These are phyloP conservation scores for Gymnopithys bicolor DNA, from an alignment of 2,797 vertebrate species.

Conservation along the genomic window DNA sequence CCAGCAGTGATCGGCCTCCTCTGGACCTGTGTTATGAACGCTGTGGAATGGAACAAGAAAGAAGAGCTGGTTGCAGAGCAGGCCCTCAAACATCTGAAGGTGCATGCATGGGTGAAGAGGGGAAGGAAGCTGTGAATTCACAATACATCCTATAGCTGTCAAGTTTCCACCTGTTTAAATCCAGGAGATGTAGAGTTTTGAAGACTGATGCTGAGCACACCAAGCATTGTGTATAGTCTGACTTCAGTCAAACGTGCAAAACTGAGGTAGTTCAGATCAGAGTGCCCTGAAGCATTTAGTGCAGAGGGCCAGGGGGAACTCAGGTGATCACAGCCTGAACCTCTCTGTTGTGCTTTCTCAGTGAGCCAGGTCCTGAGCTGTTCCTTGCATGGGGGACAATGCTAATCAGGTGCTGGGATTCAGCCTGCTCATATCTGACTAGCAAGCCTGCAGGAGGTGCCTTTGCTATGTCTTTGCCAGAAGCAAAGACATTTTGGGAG, in stretches of 20 bases:
- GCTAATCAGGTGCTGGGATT: not conserved
- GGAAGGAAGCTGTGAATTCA: not conserved
- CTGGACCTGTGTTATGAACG: slow-evolving; percentile 92
- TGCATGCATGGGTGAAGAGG: not conserved
- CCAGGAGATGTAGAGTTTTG: not conserved
- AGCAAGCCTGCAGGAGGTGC: not conserved
- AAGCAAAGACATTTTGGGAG: not conserved
- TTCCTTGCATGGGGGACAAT: not conserved
- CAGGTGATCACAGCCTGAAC: not conserved
- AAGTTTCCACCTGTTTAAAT: not conserved
- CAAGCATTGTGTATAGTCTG: not conserved
- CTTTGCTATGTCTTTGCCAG: slow-evolving; percentile 4
- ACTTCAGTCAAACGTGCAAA: not conserved
- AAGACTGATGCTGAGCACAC: not conserved
- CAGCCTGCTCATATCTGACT: not conserved
- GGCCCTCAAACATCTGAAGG: slow-evolving; percentile 93
- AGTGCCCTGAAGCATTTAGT: not conserved
- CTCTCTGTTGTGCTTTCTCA: not conserved
- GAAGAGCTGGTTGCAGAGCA: slow-evolving; percentile 93
- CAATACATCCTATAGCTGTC: not conserved
- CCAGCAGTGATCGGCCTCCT: slow-evolving; percentile 89
- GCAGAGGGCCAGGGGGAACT: not conserved
- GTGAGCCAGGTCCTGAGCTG: not conserved
- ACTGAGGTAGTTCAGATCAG: not conserved
- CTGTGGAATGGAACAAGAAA: slow-evolving; percentile 94